A percentile compares a stretch with the other conserved stretches of the same genome.
These are phyloP conservation scores for Oncorhynchus mykiss DNA, from an alignment of 2,113 vertebrate genomes.

Conservation along the genomic window DNA sequence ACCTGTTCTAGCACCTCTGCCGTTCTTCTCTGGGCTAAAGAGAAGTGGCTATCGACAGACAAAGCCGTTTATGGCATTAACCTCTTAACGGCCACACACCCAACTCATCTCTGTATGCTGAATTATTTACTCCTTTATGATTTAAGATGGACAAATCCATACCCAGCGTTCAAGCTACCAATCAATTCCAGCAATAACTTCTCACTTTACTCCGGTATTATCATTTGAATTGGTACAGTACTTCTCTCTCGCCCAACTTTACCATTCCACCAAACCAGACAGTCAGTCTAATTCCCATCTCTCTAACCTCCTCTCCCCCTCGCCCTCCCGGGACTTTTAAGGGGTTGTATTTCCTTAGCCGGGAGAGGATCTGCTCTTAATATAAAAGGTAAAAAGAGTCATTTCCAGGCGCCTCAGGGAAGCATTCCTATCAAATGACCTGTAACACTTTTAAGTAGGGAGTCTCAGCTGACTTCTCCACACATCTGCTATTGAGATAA, in stretches of 20 bases:
- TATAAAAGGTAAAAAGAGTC: slow-evolving; percentile 65
- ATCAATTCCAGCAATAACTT: slow-evolving; percentile 11
- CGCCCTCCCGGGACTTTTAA: slow-evolving; percentile 29
- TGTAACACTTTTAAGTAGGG: slow-evolving; percentile 66
- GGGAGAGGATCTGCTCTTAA: slow-evolving; percentile 48
- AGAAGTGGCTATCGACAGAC: too few species aligned
- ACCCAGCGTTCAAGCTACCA: neutral
- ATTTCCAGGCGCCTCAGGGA: slow-evolving; percentile 65
- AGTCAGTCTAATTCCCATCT: neutral
- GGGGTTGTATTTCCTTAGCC: slow-evolving; percentile 37
- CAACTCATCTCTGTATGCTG: too few species aligned
- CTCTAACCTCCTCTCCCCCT: slow-evolving; percentile 9
- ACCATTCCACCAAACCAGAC: neutral
- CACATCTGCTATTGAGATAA: slow-evolving; percentile 67
- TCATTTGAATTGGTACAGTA: neutral
- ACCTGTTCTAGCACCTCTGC: too few species aligned
- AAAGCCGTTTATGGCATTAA: too few species aligned
- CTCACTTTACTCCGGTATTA: slow-evolving; percentile 15
- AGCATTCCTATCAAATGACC: slow-evolving; percentile 69
- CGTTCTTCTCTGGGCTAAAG: too few species aligned
- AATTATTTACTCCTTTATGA: too few species aligned
- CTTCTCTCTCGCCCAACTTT: neutral
- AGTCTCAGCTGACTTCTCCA: slow-evolving; percentile 61
- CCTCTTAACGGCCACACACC: too few species aligned
- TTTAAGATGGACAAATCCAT: neutral